Evolutionary conservation across 2,888 invertebrate species (phyloP), one percentile per base, ranked within the genome.

Genomic region (Thyatira batis): DNA sequence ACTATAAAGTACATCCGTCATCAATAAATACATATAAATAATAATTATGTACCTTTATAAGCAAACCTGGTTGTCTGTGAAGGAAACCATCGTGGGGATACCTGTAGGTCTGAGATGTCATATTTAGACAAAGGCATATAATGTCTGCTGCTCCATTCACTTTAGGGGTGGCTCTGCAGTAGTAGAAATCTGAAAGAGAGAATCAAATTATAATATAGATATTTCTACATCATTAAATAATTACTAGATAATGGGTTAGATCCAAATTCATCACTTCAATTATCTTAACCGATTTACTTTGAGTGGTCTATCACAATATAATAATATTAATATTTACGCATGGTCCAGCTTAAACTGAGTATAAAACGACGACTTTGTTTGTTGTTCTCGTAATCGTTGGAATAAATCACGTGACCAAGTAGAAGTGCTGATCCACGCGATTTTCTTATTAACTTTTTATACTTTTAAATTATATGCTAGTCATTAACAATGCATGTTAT

Each of bases 321-420:
- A 13, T 1, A 13, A 17, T 39, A 8, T 13, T 13, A 39, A 39
- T 39, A 39, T 39, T 39, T 6, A 39, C 33, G 5, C 6, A 39
- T 6, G 13, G 33, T 39, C 33, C 33, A 5, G 8, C 17, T 17
- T 1, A 17, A 39, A 39, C 33, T 39, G 13, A 13, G n/a, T 39
- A 17, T 39, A 39, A 39, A 17, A 13, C 1, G 17, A 39, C 33
- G 17, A 39, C 33, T 13, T 6, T 1, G 17, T 17, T n/a, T 1
- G 17, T 1, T 13, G 33, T 39, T 8, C 8, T 17, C 39, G 11
- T 17, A 39, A 17, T 39, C 2, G 33, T 33, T 33, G 4, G n/a
- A 33, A 30, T 46, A 48, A 27, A 48, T 48, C 28, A 28, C 46
- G 17, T 45, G 25, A 45, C 45, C 45, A 13, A 20, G 44, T 45